These are phyloP conservation scores for Tringa solitaria DNA, from an alignment of 2,113 vertebrate genomes.

Conservation along the genomic window DNA sequence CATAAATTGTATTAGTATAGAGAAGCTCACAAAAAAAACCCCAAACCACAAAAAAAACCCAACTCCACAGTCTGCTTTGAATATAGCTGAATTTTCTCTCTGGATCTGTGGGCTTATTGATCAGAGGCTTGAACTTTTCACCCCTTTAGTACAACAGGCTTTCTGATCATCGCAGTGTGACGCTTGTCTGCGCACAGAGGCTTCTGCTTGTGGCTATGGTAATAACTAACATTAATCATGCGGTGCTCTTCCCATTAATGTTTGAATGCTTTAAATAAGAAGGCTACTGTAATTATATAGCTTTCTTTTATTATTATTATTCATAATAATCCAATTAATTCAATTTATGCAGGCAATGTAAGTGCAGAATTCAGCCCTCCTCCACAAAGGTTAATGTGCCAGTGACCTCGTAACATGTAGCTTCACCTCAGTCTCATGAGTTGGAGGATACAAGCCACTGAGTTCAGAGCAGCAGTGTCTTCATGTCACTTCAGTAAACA, in stretches of 20 bases:
- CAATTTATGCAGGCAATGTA: background rate
- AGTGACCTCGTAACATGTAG: background rate
- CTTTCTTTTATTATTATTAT: background rate
- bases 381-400: background rate
- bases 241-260: background rate
- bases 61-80: background rate
- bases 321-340: background rate
- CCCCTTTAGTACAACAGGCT: background rate
- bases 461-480: background rate
- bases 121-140: constrained; percentile 36
- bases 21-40: background rate
- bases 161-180: background rate
- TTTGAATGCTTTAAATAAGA: background rate
- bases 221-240: background rate
- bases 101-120: background rate
- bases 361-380: background rate
- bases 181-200: background rate
- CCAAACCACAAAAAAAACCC: background rate
- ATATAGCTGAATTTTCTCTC: background rate
- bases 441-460: rapidly evolving
- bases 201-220: background rate
- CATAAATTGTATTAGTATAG: background rate
- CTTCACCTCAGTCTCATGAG: background rate
- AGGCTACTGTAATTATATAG: background rate
- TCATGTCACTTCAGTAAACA: background rate